Evolutionary conservation across 2,797 vertebrate genomes (phyloP), one percentile per base, ranked within the genome.

Genomic region (Acanthopagrus latus): DNA sequence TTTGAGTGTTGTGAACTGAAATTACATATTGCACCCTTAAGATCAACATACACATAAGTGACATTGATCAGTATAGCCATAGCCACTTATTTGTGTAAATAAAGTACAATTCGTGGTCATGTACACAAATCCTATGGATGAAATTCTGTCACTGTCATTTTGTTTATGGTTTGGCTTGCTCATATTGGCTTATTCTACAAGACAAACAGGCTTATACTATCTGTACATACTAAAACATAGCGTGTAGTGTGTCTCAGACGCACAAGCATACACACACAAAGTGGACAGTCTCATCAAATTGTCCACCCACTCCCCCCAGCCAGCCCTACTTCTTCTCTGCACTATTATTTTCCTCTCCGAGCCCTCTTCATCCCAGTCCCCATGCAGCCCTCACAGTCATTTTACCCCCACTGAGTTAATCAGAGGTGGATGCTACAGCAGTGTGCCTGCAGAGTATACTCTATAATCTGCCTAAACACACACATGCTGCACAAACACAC

Each of bases 401-500:
- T 87, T 80, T 64, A 64, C 85, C 89, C 87, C 90, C 56, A 64
- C 88, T 66, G 91, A 81, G 93, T 88, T 92, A 90, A 92, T 91
- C 91, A 90, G 76, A 85, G 87, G 81, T 86, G 73, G 82, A 86
- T 56, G 78, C 70, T 74, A n/a, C 69, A 83, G 76, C 74, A 73
- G 78, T 86, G n/a, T 70, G 50, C 59, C 81, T 83, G 68, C 64
- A 60, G 63, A 83, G 56, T 76, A 43, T 71, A 89, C 72, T 52
- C 88, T 88, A 60, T 80, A 82, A 85, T 91, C 83, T 88, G 63
- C 88, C 78, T 80, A 86, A 82, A 88, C 64, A 81, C 74, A 80
- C 80, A 81, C 69, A 57, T 48, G 38, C 67, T 44, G 20, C 65
- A 33, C 44, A 44, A 20, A 56, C 75, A 56, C 44, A 54, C 44